phyloP scores from a whole-genome alignment of 2,888 invertebrate species.

The Pegoplata infirma region DNA sequence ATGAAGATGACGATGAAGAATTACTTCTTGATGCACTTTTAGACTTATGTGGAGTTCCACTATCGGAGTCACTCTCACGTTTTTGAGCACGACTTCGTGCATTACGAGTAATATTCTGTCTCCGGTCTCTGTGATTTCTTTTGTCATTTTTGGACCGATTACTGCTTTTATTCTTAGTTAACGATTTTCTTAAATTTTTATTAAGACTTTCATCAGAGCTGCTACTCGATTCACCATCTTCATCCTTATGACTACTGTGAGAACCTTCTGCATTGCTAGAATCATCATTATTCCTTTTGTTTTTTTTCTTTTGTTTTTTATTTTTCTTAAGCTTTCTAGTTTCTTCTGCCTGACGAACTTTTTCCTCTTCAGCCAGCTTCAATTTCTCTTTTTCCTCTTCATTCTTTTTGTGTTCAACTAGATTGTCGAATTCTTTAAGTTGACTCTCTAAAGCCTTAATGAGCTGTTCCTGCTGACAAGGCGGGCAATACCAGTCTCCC shows the following conservation, averaged over 20 bases:
- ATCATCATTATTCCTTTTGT: conserved; percentile 57
- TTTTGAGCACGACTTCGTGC: conserved; percentile 68
- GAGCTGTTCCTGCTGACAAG: conserved; percentile 93
- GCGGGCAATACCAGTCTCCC: conserved; percentile 99
- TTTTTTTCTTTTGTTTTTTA: conserved; percentile 29
- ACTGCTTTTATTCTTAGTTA: conserved; percentile 68
- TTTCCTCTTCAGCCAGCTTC: conserved; percentile 67
- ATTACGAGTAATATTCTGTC: conserved; percentile 68
- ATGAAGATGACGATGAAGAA: conserved; percentile 62
- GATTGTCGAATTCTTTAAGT: conserved; percentile 87
- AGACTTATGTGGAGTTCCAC: conserved; percentile 66
- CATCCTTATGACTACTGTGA: conserved; percentile 50
- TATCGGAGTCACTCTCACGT: conserved; percentile 66
- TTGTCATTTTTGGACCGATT: conserved; percentile 69
- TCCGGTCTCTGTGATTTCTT: conserved; percentile 68
- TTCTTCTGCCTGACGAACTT: conserved; percentile 75
- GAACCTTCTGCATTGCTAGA: conserved; percentile 39
- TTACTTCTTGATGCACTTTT: conserved; percentile 65
- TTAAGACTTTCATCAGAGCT: conserved; percentile 65
- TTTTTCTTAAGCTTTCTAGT: conserved; percentile 65
- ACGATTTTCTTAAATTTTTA: conserved; percentile 50
- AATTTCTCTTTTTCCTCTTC: conserved; percentile 70
- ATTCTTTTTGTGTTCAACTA: conserved; percentile 80
- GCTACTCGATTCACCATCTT: conserved; percentile 29
- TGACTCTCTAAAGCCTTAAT: conserved; percentile 86